Evolutionary conservation across 2,888 invertebrate species (phyloP).

Genomic region (Aphidoletes aphidimyza): DNA sequence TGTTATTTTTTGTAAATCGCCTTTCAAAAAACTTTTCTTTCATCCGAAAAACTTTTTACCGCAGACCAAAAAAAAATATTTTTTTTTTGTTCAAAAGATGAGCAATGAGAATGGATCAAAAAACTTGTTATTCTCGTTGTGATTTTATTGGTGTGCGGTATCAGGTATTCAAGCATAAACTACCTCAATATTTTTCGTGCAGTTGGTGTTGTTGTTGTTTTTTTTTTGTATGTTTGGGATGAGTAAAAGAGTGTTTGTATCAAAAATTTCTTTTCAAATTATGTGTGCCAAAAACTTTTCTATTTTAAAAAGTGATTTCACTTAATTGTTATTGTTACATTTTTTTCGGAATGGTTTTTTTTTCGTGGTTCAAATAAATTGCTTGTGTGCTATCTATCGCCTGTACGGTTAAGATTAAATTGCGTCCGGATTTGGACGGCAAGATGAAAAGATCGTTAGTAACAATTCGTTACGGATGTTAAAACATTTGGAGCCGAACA

Average conservation of each 20-base stretch:
- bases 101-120: background rate
- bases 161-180: background rate
- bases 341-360: no score
- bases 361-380: no score
- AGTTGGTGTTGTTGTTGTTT: no score
- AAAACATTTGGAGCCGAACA: no score
- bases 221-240: no score
- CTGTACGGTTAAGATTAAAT: no score
- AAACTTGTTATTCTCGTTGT: background rate
- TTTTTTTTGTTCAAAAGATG: no score
- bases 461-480: background rate
- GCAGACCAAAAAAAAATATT: no score
- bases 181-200: background rate
- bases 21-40: conserved; percentile 8
- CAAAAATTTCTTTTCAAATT: background rate
- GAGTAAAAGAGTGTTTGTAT: no score
- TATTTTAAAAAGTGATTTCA: background rate
- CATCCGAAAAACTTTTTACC: background rate
- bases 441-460: no score
- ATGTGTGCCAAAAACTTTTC: background rate
- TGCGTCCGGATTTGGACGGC: no score
- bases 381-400: no score
- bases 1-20: background rate
- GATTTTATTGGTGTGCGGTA: background rate
- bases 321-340: conserved; percentile 32